Conservation (phyloP, 2,113 vertebrate genomes). For the Antechinus stuartii region DNA sequence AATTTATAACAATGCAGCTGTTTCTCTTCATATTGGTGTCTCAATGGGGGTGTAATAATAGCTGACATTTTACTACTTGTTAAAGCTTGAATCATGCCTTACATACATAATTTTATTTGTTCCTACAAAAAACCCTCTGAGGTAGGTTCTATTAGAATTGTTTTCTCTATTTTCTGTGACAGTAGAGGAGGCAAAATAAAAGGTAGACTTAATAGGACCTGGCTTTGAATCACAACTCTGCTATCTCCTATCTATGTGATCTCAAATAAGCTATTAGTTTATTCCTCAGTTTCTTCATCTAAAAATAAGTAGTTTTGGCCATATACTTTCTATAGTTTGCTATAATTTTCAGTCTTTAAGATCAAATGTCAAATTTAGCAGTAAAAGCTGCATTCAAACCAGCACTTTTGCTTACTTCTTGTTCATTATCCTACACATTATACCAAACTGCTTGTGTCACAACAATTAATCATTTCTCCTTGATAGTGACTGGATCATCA, state of each 20-base stretch:
- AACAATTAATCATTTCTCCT: background rate
- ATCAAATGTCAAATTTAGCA: background rate
- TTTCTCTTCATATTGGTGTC: background rate
- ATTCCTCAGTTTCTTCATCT: background rate
- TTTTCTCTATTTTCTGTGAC: background rate
- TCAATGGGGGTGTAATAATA: background rate
- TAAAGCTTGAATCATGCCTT: background rate
- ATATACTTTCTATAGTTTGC: background rate
- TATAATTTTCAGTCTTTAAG: background rate
- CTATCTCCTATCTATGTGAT: background rate
- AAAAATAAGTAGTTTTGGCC: background rate
- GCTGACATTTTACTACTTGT: background rate
- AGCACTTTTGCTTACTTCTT: background rate
- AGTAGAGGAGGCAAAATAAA: background rate
- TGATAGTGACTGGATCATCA: background rate
- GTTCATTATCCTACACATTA: background rate
- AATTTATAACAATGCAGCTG: background rate
- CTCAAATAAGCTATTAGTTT: background rate
- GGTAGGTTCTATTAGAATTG: background rate
- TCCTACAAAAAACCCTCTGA: background rate
- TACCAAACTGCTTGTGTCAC: background rate
- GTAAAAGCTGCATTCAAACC: background rate
- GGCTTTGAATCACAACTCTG: background rate
- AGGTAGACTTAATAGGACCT: background rate
- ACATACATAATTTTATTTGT: background rate